A percentile compares a stretch with the other conserved stretches of the same genome.
Conservation (phyloP, 2,888 invertebrate species). For the Drosophila quinaria region DNA sequence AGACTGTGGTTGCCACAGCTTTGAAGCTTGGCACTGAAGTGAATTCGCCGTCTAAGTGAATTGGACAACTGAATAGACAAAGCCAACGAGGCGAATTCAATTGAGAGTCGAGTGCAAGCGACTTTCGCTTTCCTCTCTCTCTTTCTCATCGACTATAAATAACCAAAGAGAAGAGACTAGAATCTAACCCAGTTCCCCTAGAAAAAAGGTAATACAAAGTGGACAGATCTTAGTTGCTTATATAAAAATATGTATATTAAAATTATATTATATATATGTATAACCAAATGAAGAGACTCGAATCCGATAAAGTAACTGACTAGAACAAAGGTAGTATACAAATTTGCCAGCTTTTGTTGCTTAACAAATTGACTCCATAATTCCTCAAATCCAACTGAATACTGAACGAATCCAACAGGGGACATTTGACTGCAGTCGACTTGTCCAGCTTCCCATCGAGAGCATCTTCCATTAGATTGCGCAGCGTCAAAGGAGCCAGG, state of each 20-base stretch:
- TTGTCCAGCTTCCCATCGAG: slow-evolving; percentile 56
- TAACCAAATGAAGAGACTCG: not conserved
- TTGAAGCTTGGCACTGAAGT: not conserved
- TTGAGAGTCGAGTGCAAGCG: not conserved
- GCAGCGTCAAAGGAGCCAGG: slow-evolving; percentile 59
- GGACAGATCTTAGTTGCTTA: too few species aligned
- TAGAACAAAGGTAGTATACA: slow-evolving; percentile 20
- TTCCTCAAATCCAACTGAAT: slow-evolving; percentile 29
- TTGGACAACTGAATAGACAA: not conserved
- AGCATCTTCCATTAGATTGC: slow-evolving; percentile 59
- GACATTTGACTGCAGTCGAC: slow-evolving; percentile 39
- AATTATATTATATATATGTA: not conserved
- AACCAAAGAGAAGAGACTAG: not conserved
- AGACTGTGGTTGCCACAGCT: not conserved
- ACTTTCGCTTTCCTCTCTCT: not conserved
- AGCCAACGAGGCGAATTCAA: slow-evolving; percentile 2
- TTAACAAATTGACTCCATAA: not conserved
- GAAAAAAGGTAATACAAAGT: slow-evolving; percentile 2
- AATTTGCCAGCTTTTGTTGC: not conserved
- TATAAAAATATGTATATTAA: not conserved
- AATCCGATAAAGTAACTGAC: not conserved
- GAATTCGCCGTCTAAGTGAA: not conserved
- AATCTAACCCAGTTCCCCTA: not conserved
- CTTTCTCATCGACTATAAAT: not conserved
- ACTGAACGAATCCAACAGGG: slow-evolving; percentile 7